Evolutionary conservation across 2,113 vertebrate genomes (phyloP).

Genomic region (Casuarius casuarius): DNA sequence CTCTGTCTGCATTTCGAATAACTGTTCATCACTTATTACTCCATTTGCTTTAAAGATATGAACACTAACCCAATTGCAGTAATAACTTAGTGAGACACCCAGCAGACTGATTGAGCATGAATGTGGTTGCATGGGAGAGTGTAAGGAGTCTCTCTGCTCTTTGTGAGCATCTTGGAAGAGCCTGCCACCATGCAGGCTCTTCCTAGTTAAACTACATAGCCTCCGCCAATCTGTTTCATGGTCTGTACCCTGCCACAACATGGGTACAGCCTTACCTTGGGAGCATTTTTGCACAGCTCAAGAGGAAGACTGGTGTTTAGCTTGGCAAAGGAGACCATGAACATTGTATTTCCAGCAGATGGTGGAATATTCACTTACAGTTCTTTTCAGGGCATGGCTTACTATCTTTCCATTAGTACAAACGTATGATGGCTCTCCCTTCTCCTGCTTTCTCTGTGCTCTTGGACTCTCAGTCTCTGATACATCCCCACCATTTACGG

Average conservation of each 20-base stretch:
- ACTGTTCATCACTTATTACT: background rate
- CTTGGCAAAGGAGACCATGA: background rate
- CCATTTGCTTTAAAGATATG: background rate
- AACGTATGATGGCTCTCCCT: background rate
- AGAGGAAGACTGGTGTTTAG: background rate
- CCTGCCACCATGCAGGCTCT: background rate
- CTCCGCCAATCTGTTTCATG: background rate
- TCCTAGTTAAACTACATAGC: background rate
- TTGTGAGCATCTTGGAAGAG: background rate
- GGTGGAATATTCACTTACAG: background rate
- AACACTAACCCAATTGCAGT: background rate
- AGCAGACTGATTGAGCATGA: background rate
- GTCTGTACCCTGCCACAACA: background rate
- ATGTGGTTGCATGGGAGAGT: background rate
- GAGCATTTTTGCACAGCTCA: background rate
- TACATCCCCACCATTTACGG: background rate
- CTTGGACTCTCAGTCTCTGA: background rate
- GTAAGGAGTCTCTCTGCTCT: background rate
- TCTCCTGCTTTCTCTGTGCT: background rate
- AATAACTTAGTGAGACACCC: background rate
- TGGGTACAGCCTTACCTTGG: background rate
- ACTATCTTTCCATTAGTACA: background rate
- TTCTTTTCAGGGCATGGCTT: background rate
- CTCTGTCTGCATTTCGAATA: background rate
- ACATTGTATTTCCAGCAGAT: background rate